phyloP scores from a whole-genome alignment of 2,797 vertebrate genomes.

The Chloroceryle amazona region DNA sequence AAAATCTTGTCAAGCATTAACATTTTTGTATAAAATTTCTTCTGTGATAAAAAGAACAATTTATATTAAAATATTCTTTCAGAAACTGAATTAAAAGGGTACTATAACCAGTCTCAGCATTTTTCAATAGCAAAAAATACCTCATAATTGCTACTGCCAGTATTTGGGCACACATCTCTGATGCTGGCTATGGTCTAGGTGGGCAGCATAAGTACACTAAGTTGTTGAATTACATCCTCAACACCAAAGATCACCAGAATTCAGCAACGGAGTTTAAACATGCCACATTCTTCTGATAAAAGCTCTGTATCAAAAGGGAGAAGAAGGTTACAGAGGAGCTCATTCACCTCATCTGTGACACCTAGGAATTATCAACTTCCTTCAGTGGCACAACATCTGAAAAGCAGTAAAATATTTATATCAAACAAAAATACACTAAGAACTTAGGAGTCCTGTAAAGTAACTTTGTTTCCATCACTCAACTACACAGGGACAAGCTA shows the following conservation, averaged over 20 bases:
- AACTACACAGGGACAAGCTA: not conserved
- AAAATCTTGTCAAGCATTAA: not conserved
- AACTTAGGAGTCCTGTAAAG: not conserved
- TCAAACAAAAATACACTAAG: not conserved
- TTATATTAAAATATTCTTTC: not conserved
- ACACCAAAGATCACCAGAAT: not conserved
- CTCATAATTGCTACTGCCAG: not conserved
- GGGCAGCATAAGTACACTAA: not conserved
- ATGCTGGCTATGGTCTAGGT: not conserved
- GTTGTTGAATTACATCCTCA: not conserved
- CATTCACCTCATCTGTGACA: not conserved
- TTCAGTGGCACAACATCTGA: not conserved
- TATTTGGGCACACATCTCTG: not conserved
- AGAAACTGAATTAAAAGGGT: not conserved
- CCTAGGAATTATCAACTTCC: not conserved
- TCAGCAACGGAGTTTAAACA: not conserved
- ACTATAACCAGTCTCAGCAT: not conserved
- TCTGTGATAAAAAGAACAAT: not conserved
- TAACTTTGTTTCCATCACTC: not conserved
- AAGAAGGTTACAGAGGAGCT: not conserved
- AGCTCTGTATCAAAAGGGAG: not conserved
- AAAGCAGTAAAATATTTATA: not conserved
- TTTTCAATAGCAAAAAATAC: not conserved
- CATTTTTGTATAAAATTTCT: not conserved
- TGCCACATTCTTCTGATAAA: not conserved